phyloP scores from a whole-genome alignment of 2,113 vertebrate species.

The Lophotis ruficrista region DNA sequence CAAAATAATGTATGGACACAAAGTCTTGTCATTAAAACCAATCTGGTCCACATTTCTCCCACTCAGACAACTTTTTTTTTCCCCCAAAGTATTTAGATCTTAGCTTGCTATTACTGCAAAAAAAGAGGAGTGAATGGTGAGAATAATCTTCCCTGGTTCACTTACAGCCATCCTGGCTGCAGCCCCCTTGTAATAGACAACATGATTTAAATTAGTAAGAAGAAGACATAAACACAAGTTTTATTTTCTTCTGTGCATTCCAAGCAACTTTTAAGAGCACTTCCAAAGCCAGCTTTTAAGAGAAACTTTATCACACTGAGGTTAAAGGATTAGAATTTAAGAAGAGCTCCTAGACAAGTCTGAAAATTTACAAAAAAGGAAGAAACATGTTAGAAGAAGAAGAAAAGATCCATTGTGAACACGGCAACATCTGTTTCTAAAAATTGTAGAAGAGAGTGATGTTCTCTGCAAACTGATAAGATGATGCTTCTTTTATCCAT shows the following conservation, averaged over 20 bases:
- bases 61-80: neutral
- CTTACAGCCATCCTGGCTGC: neutral
- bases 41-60: neutral
- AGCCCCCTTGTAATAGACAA: neutral
- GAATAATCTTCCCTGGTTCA: neutral
- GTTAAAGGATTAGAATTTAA: neutral
- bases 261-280: neutral
- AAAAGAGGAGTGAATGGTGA: neutral
- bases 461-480: neutral
- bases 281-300: neutral
- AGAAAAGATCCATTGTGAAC: neutral
- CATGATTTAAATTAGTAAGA: neutral
- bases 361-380: slow-evolving; percentile 3
- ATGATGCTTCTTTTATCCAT: neutral
- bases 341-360: neutral
- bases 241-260: neutral
- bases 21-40: neutral
- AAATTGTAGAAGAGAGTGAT: neutral
- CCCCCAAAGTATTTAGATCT: neutral
- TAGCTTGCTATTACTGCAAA: neutral
- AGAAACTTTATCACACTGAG: neutral
- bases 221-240: neutral
- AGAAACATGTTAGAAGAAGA: neutral
- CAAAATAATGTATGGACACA: neutral
- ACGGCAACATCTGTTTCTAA: neutral